Evolutionary conservation across 2,797 vertebrate genomes (phyloP).

Genomic region (Danionella dracula): DNA sequence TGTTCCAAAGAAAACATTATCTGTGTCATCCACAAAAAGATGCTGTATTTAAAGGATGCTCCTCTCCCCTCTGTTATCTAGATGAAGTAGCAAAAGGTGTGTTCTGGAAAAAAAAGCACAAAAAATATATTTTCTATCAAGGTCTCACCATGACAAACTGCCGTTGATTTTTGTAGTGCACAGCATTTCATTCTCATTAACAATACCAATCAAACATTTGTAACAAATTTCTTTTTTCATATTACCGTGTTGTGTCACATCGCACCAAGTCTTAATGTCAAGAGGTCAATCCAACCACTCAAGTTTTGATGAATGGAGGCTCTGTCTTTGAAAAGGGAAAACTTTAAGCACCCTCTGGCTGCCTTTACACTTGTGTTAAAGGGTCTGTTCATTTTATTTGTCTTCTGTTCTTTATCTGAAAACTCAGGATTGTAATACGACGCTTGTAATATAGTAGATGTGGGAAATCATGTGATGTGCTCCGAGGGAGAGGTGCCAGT

Average conservation of each 20-base stretch:
- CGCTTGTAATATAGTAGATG: conserved; percentile 1
- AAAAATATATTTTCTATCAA: not conserved
- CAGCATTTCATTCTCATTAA: no score
- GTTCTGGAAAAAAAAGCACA: not conserved
- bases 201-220: no score
- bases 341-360: not conserved
- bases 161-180: no score
- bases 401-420: not conserved
- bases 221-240: no score
- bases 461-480: conserved; percentile 27
- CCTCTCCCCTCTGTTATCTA: conserved; percentile 2
- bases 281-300: not conserved
- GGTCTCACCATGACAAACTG: no score
- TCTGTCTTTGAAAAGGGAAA: not conserved
- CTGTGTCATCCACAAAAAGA: not conserved
- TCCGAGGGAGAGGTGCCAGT: conserved; percentile 12
- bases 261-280: no score
- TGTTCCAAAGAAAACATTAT: not conserved
- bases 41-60: not conserved
- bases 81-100: not conserved
- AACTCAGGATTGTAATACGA: conserved; percentile 1
- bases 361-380: not conserved
- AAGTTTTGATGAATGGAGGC: not conserved
- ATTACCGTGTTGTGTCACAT: no score
- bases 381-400: not conserved